These are phyloP conservation scores for Aphodius sticticus DNA, from an alignment of 2,888 invertebrate species.

Conservation along the genomic window DNA sequence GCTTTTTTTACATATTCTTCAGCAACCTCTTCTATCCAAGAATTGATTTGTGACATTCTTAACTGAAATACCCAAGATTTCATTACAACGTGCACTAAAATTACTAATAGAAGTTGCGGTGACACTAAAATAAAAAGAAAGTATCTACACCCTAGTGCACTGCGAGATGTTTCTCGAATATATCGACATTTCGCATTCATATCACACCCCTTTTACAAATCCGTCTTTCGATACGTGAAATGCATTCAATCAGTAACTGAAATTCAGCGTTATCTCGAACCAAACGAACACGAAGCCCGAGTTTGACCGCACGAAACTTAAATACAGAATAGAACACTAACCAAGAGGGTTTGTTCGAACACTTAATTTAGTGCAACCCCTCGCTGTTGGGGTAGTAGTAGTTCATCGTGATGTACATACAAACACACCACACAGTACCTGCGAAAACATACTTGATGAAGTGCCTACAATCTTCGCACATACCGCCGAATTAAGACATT, in stretches of 20 bases:
- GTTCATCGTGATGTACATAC: neutral
- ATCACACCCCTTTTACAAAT: neutral
- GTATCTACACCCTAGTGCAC: too few relatives aligned
- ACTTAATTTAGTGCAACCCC: neutral
- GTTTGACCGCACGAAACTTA: neutral
- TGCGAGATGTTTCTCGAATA: too few relatives aligned
- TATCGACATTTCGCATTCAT: too few relatives aligned
- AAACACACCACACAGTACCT: neutral
- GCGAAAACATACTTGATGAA: neutral
- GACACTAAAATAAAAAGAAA: too few relatives aligned
- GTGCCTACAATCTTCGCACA: neutral
- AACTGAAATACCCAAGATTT: too few relatives aligned
- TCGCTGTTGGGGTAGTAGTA: neutral
- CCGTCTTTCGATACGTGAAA: neutral
- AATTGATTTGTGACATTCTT: too few relatives aligned
- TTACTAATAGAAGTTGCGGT: too few relatives aligned
- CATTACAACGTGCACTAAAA: too few relatives aligned
- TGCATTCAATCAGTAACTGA: neutral
- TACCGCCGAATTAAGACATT: neutral
- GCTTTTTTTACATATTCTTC: too few relatives aligned
- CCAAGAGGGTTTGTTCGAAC: neutral
- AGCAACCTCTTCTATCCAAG: too few relatives aligned
- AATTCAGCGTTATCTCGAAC: neutral
- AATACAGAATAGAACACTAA: neutral
- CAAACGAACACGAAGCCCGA: neutral